These are phyloP conservation scores for Pachycephala philippinensis DNA, from an alignment of 2,113 vertebrate genomes.

Conservation along the genomic window DNA sequence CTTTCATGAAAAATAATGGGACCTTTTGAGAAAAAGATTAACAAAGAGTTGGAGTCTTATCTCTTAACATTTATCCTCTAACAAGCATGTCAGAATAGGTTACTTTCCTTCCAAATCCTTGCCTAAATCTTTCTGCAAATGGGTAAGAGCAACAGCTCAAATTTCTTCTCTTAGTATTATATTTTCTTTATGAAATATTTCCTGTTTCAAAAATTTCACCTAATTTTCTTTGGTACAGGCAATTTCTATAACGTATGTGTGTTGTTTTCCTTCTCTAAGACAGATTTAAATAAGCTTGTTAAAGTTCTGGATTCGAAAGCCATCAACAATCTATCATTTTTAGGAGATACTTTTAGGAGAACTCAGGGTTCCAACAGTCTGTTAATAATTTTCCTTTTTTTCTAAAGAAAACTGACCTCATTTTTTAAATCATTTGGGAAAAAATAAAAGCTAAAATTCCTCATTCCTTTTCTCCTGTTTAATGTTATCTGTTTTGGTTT, in stretches of 20 bases:
- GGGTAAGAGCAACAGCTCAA: background rate
- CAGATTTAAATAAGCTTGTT: background rate
- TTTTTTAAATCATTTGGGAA: background rate
- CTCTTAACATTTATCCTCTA: background rate
- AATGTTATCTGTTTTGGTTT: background rate
- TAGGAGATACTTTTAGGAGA: too few species aligned
- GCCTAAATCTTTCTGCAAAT: background rate
- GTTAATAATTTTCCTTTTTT: fast-evolving
- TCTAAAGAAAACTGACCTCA: background rate
- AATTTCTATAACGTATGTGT: background rate
- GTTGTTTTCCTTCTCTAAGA: background rate
- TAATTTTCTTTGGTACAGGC: background rate
- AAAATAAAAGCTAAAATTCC: background rate
- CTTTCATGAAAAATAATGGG: background rate
- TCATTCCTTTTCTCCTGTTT: background rate
- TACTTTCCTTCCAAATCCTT: background rate
- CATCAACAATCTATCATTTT: background rate
- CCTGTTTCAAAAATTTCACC: background rate
- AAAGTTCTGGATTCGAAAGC: background rate
- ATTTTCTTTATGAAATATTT: background rate
- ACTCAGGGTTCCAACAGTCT: too few species aligned
- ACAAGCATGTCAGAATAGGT: background rate
- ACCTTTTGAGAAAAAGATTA: background rate
- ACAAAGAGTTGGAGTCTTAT: background rate
- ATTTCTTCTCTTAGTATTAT: background rate